Evolutionary conservation across 2,113 vertebrate genomes (phyloP).

Genomic region (Eidolon helvum): DNA sequence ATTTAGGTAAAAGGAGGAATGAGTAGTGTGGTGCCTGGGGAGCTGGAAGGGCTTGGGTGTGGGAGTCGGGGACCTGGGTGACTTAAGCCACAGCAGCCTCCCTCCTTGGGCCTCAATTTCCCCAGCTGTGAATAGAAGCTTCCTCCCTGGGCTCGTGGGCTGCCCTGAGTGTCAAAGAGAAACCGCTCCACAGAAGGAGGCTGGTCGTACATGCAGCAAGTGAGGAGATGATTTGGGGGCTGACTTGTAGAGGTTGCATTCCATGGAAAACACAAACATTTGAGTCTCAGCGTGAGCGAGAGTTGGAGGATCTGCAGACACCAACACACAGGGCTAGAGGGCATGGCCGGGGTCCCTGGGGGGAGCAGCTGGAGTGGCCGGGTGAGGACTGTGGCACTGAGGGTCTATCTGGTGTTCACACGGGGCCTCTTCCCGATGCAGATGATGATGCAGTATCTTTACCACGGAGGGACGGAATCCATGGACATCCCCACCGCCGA

Average conservation of each 20-base stretch:
- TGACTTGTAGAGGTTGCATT: not conserved
- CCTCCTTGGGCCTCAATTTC: not conserved
- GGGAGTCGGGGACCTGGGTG: not conserved
- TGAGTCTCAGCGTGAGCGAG: not conserved
- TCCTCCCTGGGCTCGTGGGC: not conserved
- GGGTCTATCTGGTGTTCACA: fast-evolving
- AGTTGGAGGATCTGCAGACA: not conserved
- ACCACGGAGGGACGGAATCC: constrained; percentile 94
- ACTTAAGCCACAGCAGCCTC: not conserved
- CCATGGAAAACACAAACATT: not conserved
- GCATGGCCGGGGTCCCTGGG: fast-evolving
- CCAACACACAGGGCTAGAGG: fast-evolving
- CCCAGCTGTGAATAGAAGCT: not conserved
- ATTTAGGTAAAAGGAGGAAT: not conserved
- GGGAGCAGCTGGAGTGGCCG: fast-evolving
- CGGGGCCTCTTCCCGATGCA: constrained; percentile 68
- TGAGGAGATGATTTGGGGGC: not conserved
- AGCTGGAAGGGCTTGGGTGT: too few species aligned
- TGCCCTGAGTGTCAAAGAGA: not conserved
- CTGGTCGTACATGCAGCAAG: fast-evolving
- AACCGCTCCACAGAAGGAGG: not conserved
- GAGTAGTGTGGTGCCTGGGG: not conserved
- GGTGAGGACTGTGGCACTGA: fast-evolving
- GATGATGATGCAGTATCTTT: constrained; percentile 99
- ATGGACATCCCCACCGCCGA: constrained; percentile 91